These are phyloP conservation scores for Ptycholaimellus sp. DNA, from an alignment of 2,888 invertebrate species.

Conservation along the genomic window DNA sequence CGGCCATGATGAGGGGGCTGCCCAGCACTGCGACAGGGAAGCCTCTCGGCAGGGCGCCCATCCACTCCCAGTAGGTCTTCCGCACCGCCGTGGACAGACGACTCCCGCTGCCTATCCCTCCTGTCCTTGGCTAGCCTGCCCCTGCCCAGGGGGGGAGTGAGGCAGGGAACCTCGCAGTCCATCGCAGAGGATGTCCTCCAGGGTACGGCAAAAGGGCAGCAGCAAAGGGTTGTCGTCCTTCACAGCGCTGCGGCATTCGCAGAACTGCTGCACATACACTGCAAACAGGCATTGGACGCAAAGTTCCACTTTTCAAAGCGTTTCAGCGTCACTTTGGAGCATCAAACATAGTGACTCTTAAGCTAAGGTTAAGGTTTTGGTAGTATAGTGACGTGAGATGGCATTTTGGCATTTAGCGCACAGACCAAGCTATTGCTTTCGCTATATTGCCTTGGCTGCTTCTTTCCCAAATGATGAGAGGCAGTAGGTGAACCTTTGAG, in stretches of 20 bases:
- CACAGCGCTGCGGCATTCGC: background rate
- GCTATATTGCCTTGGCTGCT: no score
- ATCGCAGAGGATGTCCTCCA: background rate
- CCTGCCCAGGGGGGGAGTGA: no score
- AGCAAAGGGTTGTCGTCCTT: background rate
- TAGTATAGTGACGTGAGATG: background rate
- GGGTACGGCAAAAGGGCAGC: background rate
- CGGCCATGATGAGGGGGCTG: background rate
- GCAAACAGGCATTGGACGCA: background rate
- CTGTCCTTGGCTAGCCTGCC: background rate
- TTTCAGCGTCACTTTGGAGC: no score
- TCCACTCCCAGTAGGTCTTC: background rate
- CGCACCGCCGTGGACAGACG: background rate
- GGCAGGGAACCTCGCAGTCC: background rate
- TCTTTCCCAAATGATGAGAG: no score
- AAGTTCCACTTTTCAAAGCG: no score
- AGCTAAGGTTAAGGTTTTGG: no score
- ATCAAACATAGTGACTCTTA: no score
- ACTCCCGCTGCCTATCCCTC: background rate
- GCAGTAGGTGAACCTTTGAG: no score
- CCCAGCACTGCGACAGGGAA: background rate
- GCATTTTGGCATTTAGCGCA: background rate
- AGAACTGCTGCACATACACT: background rate
- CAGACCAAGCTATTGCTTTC: no score
- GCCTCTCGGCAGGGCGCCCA: background rate